Base-by-base conservation (phyloP, 2,113 vertebrate genomes). In the Vimba vimba region DNA sequence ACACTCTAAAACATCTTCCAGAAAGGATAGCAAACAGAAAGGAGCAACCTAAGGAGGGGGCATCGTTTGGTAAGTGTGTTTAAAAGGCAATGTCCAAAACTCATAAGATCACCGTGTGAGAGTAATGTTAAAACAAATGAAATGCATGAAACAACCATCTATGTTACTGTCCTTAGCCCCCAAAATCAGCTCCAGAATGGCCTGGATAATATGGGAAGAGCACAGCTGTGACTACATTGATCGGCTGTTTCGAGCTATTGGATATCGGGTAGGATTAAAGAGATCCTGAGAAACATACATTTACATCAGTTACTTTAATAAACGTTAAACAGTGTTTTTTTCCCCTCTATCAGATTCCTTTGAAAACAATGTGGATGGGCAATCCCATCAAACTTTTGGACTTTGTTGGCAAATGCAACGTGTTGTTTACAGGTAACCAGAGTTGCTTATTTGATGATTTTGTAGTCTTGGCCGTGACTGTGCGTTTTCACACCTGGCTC, bases 131-230 rank as follows among this genome's bases (percentile, higher is more conserved):
- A 36, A 36, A 36, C 64, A 36, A 23, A 39, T 23, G 1, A 23
- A 52, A 62, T 52, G 1, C 30, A 43, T 73, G n/a, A 30, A 66
- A 17, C 8, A 25, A 82, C 19, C 13, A 21, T 71, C 2, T 30
- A 15, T 60, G 3, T 84, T 33, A 27, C 15, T 69, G 4, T 78
- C 86, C 27, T 4, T 66, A 99, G 98, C 98, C 69, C 97, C 97
- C 6, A 99, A 99, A 92, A 93, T 98, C 83, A 94, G 84, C n/a
- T 0, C 82, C 9, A 89, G 88, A 0, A 94, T 95, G 94, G 96
- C 97, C 79, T 98, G 96, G 92, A n/a, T 99, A 79, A 92, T 94
- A 6, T 99, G 98, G 98, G 97, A 98, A 86, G 96, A 97, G 23
- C 97, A 98, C 83, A 97, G 95, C 0, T 94, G 97, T 89, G 93